These are phyloP conservation scores for Drosophila kuntzei DNA, from an alignment of 2,888 invertebrate species.

Conservation along the genomic window DNA sequence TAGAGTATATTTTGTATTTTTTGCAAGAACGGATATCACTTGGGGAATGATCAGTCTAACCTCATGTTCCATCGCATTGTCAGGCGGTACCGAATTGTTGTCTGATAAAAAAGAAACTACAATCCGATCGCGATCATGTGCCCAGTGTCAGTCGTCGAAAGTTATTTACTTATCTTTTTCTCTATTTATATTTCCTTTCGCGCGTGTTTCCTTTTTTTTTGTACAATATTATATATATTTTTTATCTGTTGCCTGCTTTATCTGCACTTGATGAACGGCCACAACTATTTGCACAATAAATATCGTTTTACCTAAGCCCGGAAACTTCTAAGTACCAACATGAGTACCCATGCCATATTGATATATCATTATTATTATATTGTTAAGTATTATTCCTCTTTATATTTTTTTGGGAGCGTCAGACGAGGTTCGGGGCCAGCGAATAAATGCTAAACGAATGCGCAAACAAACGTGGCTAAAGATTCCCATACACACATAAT, in stretches of 20 bases:
- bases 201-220: constrained; percentile 11
- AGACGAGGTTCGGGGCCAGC: constrained; percentile 12
- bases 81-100: constrained; percentile 20
- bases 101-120: constrained; percentile 23
- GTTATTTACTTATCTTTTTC: constrained; percentile 45
- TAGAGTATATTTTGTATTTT: not conserved
- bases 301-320: constrained; percentile 33
- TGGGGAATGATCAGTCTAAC: constrained; percentile 10
- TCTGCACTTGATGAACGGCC: constrained; percentile 37
- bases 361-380: constrained; percentile 27
- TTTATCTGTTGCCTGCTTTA: constrained; percentile 28
- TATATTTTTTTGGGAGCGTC: constrained; percentile 12
- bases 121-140: constrained; percentile 62
- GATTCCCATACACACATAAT: constrained; percentile 25
- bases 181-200: constrained; percentile 18
- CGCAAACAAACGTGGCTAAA: constrained; percentile 44
- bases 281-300: constrained; percentile 42
- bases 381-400: constrained; percentile 12
- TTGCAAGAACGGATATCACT: constrained; percentile 32
- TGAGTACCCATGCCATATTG: constrained; percentile 12
- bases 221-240: not conserved
- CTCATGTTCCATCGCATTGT: not conserved
- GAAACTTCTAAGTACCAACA: constrained; percentile 34
- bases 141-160: constrained; percentile 33
- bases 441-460: constrained; percentile 37